These are phyloP conservation scores for Sciurus niger DNA, from an alignment of 2,113 vertebrate genomes.

Conservation along the genomic window DNA sequence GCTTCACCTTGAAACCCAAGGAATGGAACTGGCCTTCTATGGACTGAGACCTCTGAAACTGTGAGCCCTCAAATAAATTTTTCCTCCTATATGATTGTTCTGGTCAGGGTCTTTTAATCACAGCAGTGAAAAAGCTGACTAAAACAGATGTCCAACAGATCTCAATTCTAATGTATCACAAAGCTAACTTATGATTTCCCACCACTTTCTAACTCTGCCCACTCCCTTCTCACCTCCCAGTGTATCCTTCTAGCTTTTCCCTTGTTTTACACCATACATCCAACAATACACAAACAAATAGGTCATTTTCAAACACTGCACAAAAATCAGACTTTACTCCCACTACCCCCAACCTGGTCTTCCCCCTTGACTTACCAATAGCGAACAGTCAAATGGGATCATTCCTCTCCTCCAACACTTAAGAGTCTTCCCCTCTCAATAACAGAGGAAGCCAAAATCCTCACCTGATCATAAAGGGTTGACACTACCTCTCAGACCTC, in stretches of 20 bases:
- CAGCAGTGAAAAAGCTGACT: too few species aligned
- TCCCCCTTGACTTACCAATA: accelerated
- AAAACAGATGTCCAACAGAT: neutral
- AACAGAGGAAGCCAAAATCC: neutral
- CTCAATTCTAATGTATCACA: neutral
- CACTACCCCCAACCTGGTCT: neutral
- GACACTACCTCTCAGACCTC: neutral
- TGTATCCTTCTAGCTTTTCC: neutral
- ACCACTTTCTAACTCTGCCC: too few species aligned
- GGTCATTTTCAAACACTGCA: neutral
- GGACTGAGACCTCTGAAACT: too few species aligned
- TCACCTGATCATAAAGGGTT: neutral
- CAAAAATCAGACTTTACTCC: neutral
- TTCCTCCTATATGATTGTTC: too few species aligned
- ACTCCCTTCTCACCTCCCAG: neutral
- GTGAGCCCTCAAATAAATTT: too few species aligned
- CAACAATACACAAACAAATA: neutral
- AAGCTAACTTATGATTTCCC: neutral
- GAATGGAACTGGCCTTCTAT: too few species aligned
- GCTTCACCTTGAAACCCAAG: too few species aligned
- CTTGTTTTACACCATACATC: neutral
- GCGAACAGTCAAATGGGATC: neutral
- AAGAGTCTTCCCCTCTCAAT: neutral
- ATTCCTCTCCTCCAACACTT: neutral
- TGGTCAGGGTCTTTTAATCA: too few species aligned